phyloP scores from a whole-genome alignment of 2,113 vertebrate genomes.

The Gobio gobio region DNA sequence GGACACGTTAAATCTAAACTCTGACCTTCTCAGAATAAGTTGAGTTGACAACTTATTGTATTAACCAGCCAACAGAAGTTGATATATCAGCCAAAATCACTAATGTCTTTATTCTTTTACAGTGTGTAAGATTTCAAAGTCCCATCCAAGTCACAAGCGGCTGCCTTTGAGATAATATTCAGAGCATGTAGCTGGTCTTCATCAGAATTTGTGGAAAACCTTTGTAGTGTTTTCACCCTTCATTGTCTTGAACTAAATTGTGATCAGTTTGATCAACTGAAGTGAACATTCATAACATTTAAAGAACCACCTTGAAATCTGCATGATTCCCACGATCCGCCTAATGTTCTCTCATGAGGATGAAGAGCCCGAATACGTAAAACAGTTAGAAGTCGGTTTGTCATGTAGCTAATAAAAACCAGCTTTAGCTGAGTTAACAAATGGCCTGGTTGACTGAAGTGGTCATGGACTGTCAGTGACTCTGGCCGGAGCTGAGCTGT shows the following conservation, averaged over 20 bases:
- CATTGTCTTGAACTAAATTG: neutral
- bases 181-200: slow-evolving; percentile 13
- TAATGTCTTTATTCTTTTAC: slow-evolving; percentile 49
- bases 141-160: slow-evolving; percentile 33
- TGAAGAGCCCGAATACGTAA: slow-evolving; percentile 50
- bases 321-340: slow-evolving; percentile 58
- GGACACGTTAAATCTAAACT: neutral
- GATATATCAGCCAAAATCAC: slow-evolving; percentile 22
- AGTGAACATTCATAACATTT: neutral
- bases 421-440: slow-evolving; percentile 67
- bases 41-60: neutral
- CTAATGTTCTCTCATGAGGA: slow-evolving; percentile 49
- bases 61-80: neutral
- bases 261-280: neutral
- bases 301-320: slow-evolving; percentile 23
- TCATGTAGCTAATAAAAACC: slow-evolving; percentile 70
- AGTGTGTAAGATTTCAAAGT: slow-evolving; percentile 29
- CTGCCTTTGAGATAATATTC: slow-evolving; percentile 23
- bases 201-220: slow-evolving; percentile 13
- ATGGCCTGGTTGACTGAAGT: slow-evolving; percentile 69
- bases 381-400: slow-evolving; percentile 68
- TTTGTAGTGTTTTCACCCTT: neutral
- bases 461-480: slow-evolving; percentile 64
- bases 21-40: neutral
- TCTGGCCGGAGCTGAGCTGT: slow-evolving; percentile 53